Evolutionary conservation across 2,113 vertebrate genomes (phyloP).

Genomic region (Ophthalmolycus amberensis): DNA sequence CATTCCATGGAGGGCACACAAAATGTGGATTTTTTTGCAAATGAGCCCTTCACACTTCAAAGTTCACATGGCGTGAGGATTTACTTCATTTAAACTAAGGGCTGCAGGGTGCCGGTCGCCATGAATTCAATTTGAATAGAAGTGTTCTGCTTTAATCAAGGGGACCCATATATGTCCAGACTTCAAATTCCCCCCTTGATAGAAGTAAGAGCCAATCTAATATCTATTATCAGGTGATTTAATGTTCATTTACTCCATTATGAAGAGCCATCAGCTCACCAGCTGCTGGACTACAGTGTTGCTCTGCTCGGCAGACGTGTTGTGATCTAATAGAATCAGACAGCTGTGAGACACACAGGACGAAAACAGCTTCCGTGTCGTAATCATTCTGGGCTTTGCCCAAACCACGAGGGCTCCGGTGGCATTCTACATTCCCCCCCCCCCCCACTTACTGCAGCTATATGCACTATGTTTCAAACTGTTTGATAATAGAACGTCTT

Average conservation of each 20-base stretch:
- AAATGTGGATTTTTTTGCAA: not conserved
- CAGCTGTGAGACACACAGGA: constrained; percentile 40
- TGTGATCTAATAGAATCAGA: constrained; percentile 54
- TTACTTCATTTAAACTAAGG: constrained; percentile 13
- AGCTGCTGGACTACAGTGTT: constrained; percentile 54
- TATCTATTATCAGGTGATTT: constrained; percentile 57
- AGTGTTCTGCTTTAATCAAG: not conserved
- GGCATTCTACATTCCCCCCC: not conserved
- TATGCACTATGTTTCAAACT: not conserved
- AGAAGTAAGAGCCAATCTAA: constrained; percentile 45
- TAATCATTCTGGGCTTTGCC: not conserved
- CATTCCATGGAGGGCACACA: not conserved
- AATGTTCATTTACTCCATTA: constrained; percentile 58
- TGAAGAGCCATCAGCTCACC: constrained; percentile 58
- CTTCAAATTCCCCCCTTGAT: constrained; percentile 16
- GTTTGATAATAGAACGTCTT: not conserved
- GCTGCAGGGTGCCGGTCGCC: not conserved
- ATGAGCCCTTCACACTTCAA: constrained; percentile 9
- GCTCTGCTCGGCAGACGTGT: constrained; percentile 37
- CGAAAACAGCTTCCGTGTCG: constrained; percentile 1
- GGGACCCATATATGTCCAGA: not conserved
- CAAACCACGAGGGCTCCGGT: not conserved
- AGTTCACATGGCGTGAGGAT: not conserved
- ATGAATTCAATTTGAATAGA: not conserved
- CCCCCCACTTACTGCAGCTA: not conserved